Evolutionary conservation across 2,797 vertebrate genomes (phyloP).

Genomic region (Sebastes dallii): DNA sequence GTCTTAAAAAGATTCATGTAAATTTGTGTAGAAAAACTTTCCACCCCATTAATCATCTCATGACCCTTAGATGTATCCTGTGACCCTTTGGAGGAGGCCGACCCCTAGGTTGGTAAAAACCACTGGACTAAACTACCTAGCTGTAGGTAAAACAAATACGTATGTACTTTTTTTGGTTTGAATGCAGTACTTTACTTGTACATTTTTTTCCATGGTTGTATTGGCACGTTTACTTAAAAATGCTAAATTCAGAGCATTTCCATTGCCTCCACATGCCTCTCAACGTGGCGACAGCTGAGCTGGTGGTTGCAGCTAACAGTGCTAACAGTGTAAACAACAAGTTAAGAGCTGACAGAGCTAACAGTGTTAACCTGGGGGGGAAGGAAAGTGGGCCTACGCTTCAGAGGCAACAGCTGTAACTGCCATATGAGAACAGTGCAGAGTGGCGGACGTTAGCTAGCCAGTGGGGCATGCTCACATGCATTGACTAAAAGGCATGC

Average conservation of each 20-base stretch:
- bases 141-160: too few species aligned
- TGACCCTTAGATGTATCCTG: background rate
- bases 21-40: background rate
- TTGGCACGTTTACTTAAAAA: background rate
- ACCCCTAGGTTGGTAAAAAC: background rate
- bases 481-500: too few species aligned
- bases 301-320: background rate
- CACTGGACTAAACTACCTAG: background rate
- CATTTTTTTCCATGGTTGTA: too few species aligned
- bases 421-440: fast-evolving
- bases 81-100: background rate
- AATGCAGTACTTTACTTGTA: too few species aligned
- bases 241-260: background rate
- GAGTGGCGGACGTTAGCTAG: background rate
- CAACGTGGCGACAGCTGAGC: background rate
- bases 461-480: too few species aligned
- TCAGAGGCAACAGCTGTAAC: too few species aligned
- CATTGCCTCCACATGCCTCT: background rate
- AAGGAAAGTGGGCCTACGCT: too few species aligned
- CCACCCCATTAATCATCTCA: background rate
- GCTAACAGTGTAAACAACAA: background rate
- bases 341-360: background rate
- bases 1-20: background rate
- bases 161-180: too few species aligned
- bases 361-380: background rate